Evolutionary conservation across 2,888 invertebrate genomes (phyloP), one percentile per base, ranked within the genome.

Genomic region (Nephrotoma guestfalica): DNA sequence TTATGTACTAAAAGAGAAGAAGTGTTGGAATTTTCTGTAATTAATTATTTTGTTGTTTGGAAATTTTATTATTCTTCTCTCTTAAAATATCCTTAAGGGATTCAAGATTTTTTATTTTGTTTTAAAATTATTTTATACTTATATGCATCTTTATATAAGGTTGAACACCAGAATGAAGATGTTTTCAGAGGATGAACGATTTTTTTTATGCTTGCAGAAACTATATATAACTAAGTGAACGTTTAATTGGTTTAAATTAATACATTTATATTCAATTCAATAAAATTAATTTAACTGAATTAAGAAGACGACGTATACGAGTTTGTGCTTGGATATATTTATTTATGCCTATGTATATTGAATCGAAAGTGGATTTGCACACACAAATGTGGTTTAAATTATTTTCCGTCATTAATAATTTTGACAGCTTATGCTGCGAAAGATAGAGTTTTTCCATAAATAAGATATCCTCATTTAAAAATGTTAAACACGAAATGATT

Each of bases 11-110:
- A 84, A 84, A 84, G 84, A 84, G 84, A 41, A 84, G 84, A 84
- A 84, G 84, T 84, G 84, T 84, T 84, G 84, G 84, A 84, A 84
- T 84, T 84, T 84, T 41, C 15, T 15, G 41, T 84, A 84, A 84
- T 84, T 84, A 84, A 84, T 84, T 84, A 84, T 84, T 86, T 86
- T 45, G 47, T 86, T 86, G 86, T 40, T 86, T 47, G n/a, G 9
- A 86, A 86, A 86, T 43, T 43, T 86, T 43, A 51, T 40, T 84
- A 42, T 84, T 84, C 41, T 83, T 83, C 83, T 83, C 71, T 71
- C 30, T 71, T 30, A 18, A 30, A 71, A 71, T 71, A 71, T 71
- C 71, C 71, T 30, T 18, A 71, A 71, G 71, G 71, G 71, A 71
- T 71, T 30, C 30, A 13, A 30, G 30, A 71, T 71, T 71, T 71